Conservation (phyloP, 1,140 invertebrate genomes). For the Colletes latitarsis region DNA sequence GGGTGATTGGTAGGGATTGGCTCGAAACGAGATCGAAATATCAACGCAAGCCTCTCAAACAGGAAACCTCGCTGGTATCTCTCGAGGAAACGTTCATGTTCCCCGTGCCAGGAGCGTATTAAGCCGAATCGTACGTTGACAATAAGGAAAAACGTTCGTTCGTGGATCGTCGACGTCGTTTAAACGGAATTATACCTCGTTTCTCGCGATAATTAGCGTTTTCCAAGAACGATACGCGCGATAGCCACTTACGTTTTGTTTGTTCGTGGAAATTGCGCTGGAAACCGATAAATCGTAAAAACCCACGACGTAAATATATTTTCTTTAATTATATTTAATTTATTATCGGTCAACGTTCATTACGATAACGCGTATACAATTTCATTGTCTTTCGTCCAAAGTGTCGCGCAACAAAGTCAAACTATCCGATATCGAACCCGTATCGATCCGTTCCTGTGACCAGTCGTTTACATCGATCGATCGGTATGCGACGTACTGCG, state of each 20-base stretch:
- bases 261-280: no score
- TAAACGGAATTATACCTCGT: no score
- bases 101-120: slow-evolving; percentile 51
- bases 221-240: no score
- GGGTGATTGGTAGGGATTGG: slow-evolving; percentile 57
- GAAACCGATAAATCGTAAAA: no score
- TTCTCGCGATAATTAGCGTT: no score
- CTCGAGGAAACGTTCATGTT: slow-evolving; percentile 53
- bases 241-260: no score
- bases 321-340: no score
- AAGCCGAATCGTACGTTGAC: background rate
- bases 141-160: background rate
- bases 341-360: no score
- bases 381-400: background rate
- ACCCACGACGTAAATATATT: no score
- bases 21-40: slow-evolving; percentile 61
- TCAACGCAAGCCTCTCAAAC: slow-evolving; percentile 58
- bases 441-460: slow-evolving; percentile 57
- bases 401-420: background rate
- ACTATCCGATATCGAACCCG: slow-evolving; percentile 1
- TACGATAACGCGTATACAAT: no score
- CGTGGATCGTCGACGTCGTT: no score
- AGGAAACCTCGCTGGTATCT: slow-evolving; percentile 59
- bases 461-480: slow-evolving; percentile 63
- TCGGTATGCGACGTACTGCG: slow-evolving; percentile 71